Conservation (phyloP, 2,113 vertebrate species). For the Chiloscyllium plagiosum region DNA sequence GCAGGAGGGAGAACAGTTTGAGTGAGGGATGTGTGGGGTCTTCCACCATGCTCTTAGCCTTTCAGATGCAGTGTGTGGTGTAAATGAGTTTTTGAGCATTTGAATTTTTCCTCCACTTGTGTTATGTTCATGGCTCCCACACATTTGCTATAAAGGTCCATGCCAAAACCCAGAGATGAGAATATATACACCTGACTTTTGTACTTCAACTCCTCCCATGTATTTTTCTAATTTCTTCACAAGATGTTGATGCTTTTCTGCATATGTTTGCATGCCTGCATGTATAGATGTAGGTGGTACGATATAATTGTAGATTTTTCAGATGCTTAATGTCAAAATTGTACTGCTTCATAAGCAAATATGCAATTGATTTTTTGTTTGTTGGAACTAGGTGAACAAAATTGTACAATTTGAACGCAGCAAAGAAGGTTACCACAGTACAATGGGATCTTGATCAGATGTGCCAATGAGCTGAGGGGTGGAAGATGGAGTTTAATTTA, state of each 20-base stretch:
- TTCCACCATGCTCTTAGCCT: too few relatives aligned
- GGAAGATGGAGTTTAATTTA: too few relatives aligned
- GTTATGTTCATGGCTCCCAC: not conserved
- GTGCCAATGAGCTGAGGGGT: too few relatives aligned
- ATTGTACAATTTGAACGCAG: not conserved
- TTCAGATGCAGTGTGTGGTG: too few relatives aligned
- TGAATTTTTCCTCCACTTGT: not conserved
- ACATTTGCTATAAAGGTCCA: not conserved
- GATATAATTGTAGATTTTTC: not conserved
- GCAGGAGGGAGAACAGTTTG: too few relatives aligned
- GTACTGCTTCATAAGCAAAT: not conserved
- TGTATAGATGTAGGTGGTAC: not conserved
- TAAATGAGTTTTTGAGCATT: too few relatives aligned
- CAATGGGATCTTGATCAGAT: too few relatives aligned
- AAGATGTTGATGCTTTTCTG: not conserved
- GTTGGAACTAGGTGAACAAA: not conserved
- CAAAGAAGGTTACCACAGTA: too few relatives aligned
- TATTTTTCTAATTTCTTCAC: not conserved
- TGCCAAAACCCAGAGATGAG: not conserved
- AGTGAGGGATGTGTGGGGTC: too few relatives aligned
- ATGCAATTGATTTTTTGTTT: not conserved
- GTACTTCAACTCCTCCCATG: not conserved
- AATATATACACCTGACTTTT: not conserved
- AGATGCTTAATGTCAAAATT: not conserved
- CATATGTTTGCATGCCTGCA: not conserved